Percentiles rank a stretch among this genome's conserved stretches.
These are phyloP conservation scores for Syngnathus typhle DNA, from an alignment of 2,113 vertebrate genomes.

Conservation along the genomic window DNA sequence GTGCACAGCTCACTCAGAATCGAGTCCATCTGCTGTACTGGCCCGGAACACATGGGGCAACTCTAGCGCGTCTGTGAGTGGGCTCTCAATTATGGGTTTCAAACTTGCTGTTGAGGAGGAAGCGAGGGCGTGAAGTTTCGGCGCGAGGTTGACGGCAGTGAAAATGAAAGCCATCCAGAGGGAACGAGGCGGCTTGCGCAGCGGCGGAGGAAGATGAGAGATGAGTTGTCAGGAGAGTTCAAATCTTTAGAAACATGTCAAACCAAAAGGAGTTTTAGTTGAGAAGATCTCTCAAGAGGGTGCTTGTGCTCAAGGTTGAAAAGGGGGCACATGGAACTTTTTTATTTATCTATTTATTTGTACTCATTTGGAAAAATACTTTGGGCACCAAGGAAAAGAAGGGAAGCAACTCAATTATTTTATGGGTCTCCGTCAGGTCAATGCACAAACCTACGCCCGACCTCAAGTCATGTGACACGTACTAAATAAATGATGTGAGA, in stretches of 20 bases:
- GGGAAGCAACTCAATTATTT: no score
- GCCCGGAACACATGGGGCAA: slow-evolving; percentile 38
- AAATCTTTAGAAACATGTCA: not conserved
- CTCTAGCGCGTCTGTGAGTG: slow-evolving; percentile 10
- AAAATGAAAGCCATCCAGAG: slow-evolving; percentile 57
- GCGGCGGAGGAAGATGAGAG: slow-evolving; percentile 5
- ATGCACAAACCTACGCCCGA: not conserved
- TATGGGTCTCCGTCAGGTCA: not conserved
- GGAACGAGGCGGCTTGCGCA: slow-evolving; percentile 39
- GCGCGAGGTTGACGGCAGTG: slow-evolving; percentile 30
- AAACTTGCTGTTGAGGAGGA: slow-evolving; percentile 26
- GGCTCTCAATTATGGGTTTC: slow-evolving; percentile 12
- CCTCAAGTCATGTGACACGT: slow-evolving; percentile 9
- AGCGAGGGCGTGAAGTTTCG: slow-evolving; percentile 40
- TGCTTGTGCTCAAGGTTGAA: no score
- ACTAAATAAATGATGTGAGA: slow-evolving; percentile 37
- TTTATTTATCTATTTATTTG: no score
- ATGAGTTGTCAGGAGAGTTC: slow-evolving; percentile 3
- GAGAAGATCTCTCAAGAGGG: not conserved
- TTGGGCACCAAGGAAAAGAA: no score
- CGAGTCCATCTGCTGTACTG: slow-evolving; percentile 59
- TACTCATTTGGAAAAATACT: no score
- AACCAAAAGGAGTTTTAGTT: not conserved
- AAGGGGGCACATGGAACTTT: no score
- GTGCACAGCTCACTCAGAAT: slow-evolving; percentile 48